phyloP scores from a whole-genome alignment of 2,797 vertebrate species.

The Platalea minor region DNA sequence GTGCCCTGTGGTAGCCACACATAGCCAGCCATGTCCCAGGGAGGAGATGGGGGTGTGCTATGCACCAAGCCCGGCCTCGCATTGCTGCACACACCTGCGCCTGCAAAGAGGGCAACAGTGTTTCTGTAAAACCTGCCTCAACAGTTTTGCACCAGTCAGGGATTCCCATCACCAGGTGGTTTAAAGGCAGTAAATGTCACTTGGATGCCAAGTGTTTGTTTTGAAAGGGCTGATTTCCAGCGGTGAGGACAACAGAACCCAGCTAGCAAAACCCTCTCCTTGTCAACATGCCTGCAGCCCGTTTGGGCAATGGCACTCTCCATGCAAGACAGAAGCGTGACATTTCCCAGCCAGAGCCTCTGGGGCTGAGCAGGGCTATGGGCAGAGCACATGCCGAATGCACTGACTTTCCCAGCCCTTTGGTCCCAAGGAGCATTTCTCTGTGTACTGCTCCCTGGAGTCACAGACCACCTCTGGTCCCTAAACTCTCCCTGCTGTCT shows the following conservation, averaged over 20 bases:
- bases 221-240: background rate
- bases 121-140: background rate
- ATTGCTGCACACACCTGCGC: background rate
- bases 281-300: accelerated
- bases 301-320: background rate
- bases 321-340: background rate
- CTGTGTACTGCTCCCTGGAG: background rate
- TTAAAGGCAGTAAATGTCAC: background rate
- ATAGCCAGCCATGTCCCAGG: accelerated
- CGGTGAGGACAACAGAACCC: background rate
- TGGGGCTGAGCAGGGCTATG: background rate
- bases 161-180: background rate
- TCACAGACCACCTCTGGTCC: background rate
- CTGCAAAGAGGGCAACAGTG: background rate
- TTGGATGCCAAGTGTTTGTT: background rate
- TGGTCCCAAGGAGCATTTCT: background rate
- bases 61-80: accelerated
- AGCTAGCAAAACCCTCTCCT: background rate
- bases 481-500: background rate
- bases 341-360: background rate
- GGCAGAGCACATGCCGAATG: background rate
- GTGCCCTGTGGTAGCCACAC: background rate
- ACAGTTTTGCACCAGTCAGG: background rate
- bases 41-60: accelerated
- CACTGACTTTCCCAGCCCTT: background rate